Evolutionary conservation across 2,797 vertebrate species (phyloP), one percentile per base, ranked within the genome.

Genomic region (Etheostoma perlongum): DNA sequence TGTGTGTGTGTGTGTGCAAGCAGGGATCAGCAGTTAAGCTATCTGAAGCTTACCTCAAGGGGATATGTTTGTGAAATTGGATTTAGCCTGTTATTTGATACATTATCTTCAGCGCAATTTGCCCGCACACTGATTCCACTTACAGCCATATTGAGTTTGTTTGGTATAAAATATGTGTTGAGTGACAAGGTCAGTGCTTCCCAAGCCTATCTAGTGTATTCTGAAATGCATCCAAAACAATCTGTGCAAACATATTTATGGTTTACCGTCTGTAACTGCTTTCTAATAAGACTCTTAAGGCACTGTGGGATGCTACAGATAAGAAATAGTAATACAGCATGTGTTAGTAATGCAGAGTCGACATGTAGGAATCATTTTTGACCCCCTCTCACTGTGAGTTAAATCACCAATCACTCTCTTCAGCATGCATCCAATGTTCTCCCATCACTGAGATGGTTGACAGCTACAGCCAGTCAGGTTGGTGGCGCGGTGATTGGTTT

Each of bases 51-150:
- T 58, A 67, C 73, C 85, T 85, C 79, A 4, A 63, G 83, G 90
- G 85, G 46, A 72, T 78, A 30, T 78, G 83, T 88, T 87, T 82
- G 74, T 86, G 76, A 86, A 92, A 92, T 86, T 84, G 85, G 80
- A 86, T 90, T 85, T 66, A 65, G 44, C 30, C 55, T 79, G 53
- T 81, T 83, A 84, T 89, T 85, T 84, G 66, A 84, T 85, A 67
- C 69, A 81, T 89, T 84, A 90, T 91, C 82, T 88, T 85, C 69
- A 73, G 63, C n/a, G n/a, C 79, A 73, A 84, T 89, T 87, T 91
- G 82, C 76, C 83, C 53, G 7, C 63, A 77, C 83, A 85, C 61
- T 74, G 60, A 81, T 91, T 86, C 72, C 75, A 84, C 85, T 88
- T 76, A 71, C 30, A 44, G 75, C 46, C 74, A 74, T 77, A 85